Percentiles rank a stretch among this genome's conserved stretches.
phyloP scores from a whole-genome alignment of 2,888 invertebrate species.

The Crossocerus cetratus region DNA sequence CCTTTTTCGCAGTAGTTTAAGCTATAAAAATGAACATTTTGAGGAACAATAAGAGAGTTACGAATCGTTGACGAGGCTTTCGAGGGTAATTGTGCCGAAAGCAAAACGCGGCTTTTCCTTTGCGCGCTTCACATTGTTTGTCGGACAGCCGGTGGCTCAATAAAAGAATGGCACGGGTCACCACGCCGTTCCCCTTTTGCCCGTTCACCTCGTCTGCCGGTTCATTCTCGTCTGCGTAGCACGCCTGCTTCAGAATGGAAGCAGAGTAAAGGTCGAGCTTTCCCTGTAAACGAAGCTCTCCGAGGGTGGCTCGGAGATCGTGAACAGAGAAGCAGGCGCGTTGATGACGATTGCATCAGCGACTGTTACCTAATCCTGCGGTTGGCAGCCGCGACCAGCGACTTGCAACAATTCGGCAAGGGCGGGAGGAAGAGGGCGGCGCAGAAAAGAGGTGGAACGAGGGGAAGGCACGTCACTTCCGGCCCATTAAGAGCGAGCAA shows the following conservation, averaged over 20 bases:
- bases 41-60: too few species aligned
- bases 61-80: too few species aligned
- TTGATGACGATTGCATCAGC: not conserved
- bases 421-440: too few species aligned
- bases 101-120: too few species aligned
- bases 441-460: constrained; percentile 15
- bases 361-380: not conserved
- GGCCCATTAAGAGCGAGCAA: constrained; percentile 64
- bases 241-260: not conserved
- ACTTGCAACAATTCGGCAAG: not conserved
- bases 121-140: not conserved
- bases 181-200: not conserved
- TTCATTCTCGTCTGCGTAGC: not conserved
- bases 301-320: too few species aligned
- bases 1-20: too few species aligned
- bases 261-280: not conserved
- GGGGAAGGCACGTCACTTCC: constrained; percentile 64
- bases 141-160: not conserved
- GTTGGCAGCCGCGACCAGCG: not conserved
- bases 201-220: not conserved
- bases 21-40: too few species aligned
- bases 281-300: not conserved
- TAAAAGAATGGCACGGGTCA: constrained; percentile 1
- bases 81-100: too few species aligned
- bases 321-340: not conserved